Base-by-base conservation (phyloP, 2,888 invertebrate genomes). In the Drosophila picticornis region DNA sequence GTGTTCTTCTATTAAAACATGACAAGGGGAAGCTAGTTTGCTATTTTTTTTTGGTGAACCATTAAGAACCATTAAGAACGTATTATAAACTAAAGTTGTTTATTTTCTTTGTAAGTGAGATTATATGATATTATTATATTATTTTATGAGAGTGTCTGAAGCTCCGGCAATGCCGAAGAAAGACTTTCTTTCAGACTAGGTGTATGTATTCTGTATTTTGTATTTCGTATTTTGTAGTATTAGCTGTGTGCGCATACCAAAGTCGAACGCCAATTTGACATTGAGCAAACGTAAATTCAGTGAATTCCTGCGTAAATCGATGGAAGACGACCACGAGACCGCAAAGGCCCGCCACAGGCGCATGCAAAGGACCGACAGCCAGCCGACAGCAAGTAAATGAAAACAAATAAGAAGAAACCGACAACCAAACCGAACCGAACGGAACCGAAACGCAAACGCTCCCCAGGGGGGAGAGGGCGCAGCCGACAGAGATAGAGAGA, bases 231-330 rank as follows among this genome's bases (percentile, higher is more conserved):
- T 19, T 51, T 29, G 40, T 43, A 52, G 56, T 60, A 55, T 38
- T 73, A 48, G 62, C 64, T 68, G 67, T 62, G 67, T 64, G 66
- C 55, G 74, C 87, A 91, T 88, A 91, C 87, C 87, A 90, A 76
- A 80, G 80, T 80, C 83, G 83, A 77, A 80, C 74, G 85, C 90
- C 91, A 83, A 82, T 88, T 91, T 88, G 87, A 88, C 87, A 88
- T 88, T 88, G 87, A 88, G 87, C 81, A 84, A 83, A 79, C 77
- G 90, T 74, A 88, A 89, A 85, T 85, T 76, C 73, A 74, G 72
- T 25, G 66, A 90, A 90, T 86, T 90, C 83, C 86, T 77, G 77
- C 74, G 77, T 80, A 73, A 80, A 78, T 78, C 80, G 80, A 78
- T 74, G 75, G 75, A 68, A 62, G 69, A 72, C 68, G 66, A 69